A percentile compares a stretch with the other conserved stretches of the same genome.
Conservation (phyloP, 2,888 invertebrate genomes). For the Orthonychiurus folsomi region DNA sequence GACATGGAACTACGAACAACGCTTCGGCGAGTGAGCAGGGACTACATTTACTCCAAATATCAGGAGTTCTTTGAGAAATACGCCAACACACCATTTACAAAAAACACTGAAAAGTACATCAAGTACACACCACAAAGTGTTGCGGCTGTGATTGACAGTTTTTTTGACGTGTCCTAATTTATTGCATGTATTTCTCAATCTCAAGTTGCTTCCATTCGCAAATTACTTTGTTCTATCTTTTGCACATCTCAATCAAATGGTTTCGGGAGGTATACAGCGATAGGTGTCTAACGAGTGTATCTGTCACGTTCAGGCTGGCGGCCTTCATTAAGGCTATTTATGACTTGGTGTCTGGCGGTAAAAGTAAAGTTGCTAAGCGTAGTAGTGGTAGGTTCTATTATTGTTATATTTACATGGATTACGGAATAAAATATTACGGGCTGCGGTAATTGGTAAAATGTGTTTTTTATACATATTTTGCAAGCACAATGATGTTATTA, state of each 20-base stretch:
- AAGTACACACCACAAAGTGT: slow-evolving; percentile 81
- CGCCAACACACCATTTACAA: slow-evolving; percentile 70
- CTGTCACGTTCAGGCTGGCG: too few species aligned
- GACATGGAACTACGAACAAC: slow-evolving; percentile 80
- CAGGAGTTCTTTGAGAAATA: slow-evolving; percentile 65
- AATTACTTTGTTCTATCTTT: not conserved
- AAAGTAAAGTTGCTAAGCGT: too few species aligned
- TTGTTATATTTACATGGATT: too few species aligned
- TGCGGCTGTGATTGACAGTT: slow-evolving; percentile 70
- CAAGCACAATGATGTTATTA: too few species aligned
- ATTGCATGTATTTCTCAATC: not conserved
- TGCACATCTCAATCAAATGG: not conserved
- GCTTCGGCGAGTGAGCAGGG: slow-evolving; percentile 80
- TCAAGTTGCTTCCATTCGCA: not conserved
- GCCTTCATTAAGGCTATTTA: too few species aligned
- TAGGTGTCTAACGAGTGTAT: not conserved
- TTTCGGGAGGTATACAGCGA: not conserved
- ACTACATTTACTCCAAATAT: slow-evolving; percentile 77
- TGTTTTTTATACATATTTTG: too few species aligned
- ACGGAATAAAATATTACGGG: too few species aligned
- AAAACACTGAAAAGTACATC: slow-evolving; percentile 87
- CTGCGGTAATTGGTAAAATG: too few species aligned
- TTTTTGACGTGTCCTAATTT: slow-evolving; percentile 65
- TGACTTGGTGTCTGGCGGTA: too few species aligned
- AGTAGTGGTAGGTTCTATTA: too few species aligned